A percentile compares a stretch with the other conserved stretches of the same genome.
Conservation (phyloP, 2,888 invertebrate species). For the Gymnoscelis rufifasciata region DNA sequence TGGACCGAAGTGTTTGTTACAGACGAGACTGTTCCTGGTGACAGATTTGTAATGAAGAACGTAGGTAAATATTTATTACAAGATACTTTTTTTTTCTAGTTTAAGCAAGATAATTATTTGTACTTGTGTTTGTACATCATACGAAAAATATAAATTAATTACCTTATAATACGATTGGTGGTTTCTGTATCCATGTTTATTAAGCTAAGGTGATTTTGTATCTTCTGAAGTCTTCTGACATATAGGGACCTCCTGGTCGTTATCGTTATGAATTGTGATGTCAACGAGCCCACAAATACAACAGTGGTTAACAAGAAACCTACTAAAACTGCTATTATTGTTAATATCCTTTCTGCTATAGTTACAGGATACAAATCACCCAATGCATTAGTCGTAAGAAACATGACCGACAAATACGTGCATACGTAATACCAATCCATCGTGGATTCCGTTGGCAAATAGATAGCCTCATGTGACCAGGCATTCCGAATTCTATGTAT, state of each 20-base stretch:
- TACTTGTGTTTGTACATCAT: too few relatives aligned
- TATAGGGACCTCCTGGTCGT: constrained; percentile 68
- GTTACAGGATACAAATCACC: constrained; percentile 70
- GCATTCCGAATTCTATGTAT: constrained; percentile 53
- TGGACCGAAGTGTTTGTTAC: too few relatives aligned
- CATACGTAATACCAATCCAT: constrained; percentile 71
- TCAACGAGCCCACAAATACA: constrained; percentile 73
- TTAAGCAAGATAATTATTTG: too few relatives aligned
- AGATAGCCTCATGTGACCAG: constrained; percentile 59
- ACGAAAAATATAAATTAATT: constrained; percentile 9
- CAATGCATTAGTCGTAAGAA: constrained; percentile 66
- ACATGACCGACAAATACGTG: constrained; percentile 69
- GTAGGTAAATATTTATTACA: too few relatives aligned
- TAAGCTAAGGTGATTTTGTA: constrained; percentile 61
- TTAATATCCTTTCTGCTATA: constrained; percentile 58
- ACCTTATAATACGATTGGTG: constrained; percentile 64
- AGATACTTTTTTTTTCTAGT: too few relatives aligned
- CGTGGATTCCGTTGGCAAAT: constrained; percentile 57
- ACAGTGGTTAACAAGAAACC: constrained; percentile 71
- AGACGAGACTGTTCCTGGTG: too few relatives aligned
- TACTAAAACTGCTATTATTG: constrained; percentile 55
- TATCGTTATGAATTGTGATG: constrained; percentile 72
- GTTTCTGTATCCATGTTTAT: constrained; percentile 65
- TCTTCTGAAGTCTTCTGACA: constrained; percentile 61
- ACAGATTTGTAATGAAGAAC: too few relatives aligned